Conservation (phyloP, 2,888 invertebrate species). For the Eilema caniola region DNA sequence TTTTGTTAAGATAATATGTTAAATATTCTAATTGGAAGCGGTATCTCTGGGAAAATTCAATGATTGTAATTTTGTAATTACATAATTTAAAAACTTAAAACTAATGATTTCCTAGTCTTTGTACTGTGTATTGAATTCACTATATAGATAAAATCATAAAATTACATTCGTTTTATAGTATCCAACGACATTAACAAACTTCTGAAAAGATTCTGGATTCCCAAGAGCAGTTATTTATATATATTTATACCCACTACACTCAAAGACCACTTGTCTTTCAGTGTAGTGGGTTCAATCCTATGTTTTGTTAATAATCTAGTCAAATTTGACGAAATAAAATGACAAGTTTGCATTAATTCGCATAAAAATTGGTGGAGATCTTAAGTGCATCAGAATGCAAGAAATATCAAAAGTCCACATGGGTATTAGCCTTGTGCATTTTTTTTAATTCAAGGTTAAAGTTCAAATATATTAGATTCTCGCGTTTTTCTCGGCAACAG, state of each 20-base stretch:
- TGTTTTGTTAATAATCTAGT: too few relatives aligned
- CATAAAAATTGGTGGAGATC: too few relatives aligned
- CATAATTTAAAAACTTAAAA: not conserved
- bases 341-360: too few relatives aligned
- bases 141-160: not conserved
- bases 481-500: too few relatives aligned
- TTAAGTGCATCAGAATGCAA: too few relatives aligned
- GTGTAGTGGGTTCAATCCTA: not conserved
- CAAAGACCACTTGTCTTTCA: not conserved
- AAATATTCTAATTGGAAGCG: not conserved
- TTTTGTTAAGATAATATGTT: not conserved
- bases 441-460: too few relatives aligned
- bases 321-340: too few relatives aligned
- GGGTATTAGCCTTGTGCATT: too few relatives aligned
- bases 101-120: conserved; percentile 1
- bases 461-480: too few relatives aligned
- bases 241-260: too few relatives aligned
- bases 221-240: not conserved
- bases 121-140: not conserved
- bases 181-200: not conserved
- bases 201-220: not conserved
- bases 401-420: too few relatives aligned
- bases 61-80: not conserved
- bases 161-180: not conserved
- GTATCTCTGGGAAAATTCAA: not conserved